Percentiles rank a stretch among this genome's conserved stretches.
Evolutionary conservation across 2,113 vertebrate genomes (phyloP).

Genomic region (pig (Sus scrofa)): T2T-Sscrofa CM000819.6:62828001-62828500

Average conservation of each 20-base stretch:
- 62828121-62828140: not conserved
- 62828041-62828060: not conserved
- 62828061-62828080: not conserved
- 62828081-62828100: not conserved
- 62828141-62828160: not conserved
- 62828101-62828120: not conserved
- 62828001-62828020: not conserved
- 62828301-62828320: not conserved
- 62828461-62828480: not conserved
- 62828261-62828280: not conserved
- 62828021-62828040: not conserved
- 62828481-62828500: not conserved
- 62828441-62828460: not conserved
- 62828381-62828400: not conserved
- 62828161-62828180: not conserved
- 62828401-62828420: not conserved
- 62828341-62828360: not conserved
- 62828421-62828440: accelerated
- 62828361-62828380: not conserved
- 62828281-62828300: not conserved
- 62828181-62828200: not conserved
- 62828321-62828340: not conserved
- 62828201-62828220: not conserved
- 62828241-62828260: not conserved
- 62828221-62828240: not conserved